These are phyloP conservation scores for Limenitis camilla DNA, from an alignment of 2,888 invertebrate genomes.

Conservation along the genomic window DNA sequence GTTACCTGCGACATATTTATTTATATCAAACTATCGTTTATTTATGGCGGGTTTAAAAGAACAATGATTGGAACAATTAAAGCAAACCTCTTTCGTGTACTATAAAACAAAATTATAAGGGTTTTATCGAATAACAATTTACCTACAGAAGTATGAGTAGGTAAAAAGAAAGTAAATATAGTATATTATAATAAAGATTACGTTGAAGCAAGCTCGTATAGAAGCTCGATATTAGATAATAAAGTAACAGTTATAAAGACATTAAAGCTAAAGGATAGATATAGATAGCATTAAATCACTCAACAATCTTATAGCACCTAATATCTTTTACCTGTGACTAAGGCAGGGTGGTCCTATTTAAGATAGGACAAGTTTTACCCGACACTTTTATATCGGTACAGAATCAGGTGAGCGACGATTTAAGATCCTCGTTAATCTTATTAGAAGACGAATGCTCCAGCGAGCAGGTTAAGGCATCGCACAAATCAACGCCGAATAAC, in stretches of 20 bases:
- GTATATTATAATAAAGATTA: too few species aligned
- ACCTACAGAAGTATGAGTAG: too few species aligned
- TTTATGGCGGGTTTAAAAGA: too few species aligned
- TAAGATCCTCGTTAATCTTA: constrained; percentile 32
- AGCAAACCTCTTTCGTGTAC: too few species aligned
- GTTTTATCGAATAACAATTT: too few species aligned
- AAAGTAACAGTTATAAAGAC: not conserved
- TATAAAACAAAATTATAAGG: too few species aligned
- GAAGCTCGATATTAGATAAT: not conserved
- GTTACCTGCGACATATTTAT: too few species aligned
- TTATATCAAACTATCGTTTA: too few species aligned
- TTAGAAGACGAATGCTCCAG: constrained; percentile 30
- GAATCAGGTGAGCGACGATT: constrained; percentile 28
- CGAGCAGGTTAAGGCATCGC: constrained; percentile 56
- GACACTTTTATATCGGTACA: constrained; percentile 22
- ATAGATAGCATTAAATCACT: constrained; percentile 10
- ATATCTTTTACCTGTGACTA: constrained; percentile 13
- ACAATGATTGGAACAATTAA: too few species aligned
- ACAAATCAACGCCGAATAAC: constrained; percentile 65
- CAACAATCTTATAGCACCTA: constrained; percentile 17
- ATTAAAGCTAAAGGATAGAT: not conserved
- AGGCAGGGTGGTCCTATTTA: constrained; percentile 20
- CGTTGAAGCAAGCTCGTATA: too few species aligned
- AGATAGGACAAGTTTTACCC: constrained; percentile 16
- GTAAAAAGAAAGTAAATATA: too few species aligned